A percentile compares a stretch with the other conserved stretches of the same genome.
Evolutionary conservation across 2,888 invertebrate species (phyloP).

Genomic region (Acrocyrtus sp.): DNA sequence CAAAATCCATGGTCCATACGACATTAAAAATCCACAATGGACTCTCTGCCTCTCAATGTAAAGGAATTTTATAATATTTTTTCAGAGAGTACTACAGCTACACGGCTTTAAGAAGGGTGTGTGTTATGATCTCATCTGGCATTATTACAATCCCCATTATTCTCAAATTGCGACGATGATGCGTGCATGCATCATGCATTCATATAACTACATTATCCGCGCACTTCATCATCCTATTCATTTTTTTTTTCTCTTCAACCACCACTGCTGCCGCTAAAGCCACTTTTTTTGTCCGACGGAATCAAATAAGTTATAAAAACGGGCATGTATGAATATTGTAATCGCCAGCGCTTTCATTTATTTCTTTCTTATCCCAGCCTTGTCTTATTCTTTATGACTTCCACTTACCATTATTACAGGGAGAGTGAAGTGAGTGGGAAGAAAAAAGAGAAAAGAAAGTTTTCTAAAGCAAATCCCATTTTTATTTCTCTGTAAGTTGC

Average conservation of each 20-base stretch:
- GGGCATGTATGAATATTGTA: neutral
- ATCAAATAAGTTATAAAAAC: slow-evolving; percentile 40
- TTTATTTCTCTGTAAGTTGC: too few species aligned
- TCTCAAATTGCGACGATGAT: neutral
- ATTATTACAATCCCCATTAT: slow-evolving; percentile 2
- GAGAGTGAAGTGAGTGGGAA: neutral
- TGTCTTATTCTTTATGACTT: slow-evolving; percentile 31
- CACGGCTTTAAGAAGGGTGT: too few species aligned
- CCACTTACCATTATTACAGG: slow-evolving; percentile 20
- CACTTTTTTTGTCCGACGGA: neutral
- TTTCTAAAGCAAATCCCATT: too few species aligned
- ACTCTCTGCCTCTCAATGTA: too few species aligned
- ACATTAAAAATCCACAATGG: neutral
- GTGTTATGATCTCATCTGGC: slow-evolving; percentile 25
- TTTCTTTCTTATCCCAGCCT: neutral
- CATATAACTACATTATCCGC: slow-evolving; percentile 7
- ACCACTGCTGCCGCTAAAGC: neutral
- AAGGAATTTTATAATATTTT: neutral
- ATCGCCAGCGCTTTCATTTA: slow-evolving; percentile 27
- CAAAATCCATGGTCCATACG: neutral
- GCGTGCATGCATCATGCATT: slow-evolving; percentile 4
- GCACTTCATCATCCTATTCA: slow-evolving; percentile 15
- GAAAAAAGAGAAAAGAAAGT: neutral
- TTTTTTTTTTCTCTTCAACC: neutral
- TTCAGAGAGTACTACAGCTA: neutral